phyloP scores from a whole-genome alignment of 37 sponge, comb jelly and placozoan species.

The Hexactinellida sp. region DNA sequence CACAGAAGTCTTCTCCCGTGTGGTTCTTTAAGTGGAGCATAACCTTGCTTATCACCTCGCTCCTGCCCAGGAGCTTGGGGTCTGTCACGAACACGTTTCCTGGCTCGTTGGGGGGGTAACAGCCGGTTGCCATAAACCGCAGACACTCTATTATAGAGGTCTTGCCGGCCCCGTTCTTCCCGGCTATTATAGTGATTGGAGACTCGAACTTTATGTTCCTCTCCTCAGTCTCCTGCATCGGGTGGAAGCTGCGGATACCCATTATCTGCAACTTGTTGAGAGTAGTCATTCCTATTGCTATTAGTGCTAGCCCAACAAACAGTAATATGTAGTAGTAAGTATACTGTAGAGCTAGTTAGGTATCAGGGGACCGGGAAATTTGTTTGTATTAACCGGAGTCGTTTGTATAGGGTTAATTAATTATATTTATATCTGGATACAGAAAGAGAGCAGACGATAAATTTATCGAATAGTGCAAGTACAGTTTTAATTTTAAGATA shows the following conservation, averaged over 20 bases:
- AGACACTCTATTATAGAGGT: conserved; percentile 96
- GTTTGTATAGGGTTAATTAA: too few relatives aligned
- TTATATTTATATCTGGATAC: too few relatives aligned
- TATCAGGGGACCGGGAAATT: too few relatives aligned
- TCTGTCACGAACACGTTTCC: conserved; percentile 81
- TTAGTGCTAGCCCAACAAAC: too few relatives aligned
- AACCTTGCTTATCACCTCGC: conserved; percentile 67
- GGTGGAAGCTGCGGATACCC: conserved; percentile 81
- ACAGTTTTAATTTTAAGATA: too few relatives aligned
- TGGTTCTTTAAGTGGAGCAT: conserved; percentile 67
- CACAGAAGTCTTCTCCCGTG: conserved; percentile 25
- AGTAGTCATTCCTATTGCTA: too few relatives aligned
- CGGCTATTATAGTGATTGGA: conserved; percentile 86
- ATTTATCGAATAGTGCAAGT: too few relatives aligned
- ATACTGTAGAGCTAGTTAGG: too few relatives aligned
- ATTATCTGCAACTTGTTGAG: not conserved
- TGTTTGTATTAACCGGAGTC: too few relatives aligned
- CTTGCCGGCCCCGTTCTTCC: conserved; percentile 95
- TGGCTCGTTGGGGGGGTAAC: conserved; percentile 70
- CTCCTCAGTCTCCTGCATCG: conserved; percentile 33
- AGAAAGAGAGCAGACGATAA: too few relatives aligned
- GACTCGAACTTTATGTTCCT: conserved; percentile 55
- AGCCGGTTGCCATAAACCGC: conserved; percentile 76
- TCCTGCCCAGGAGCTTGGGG: conserved; percentile 71
- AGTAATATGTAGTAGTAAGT: too few relatives aligned